phyloP scores from a whole-genome alignment of 2,888 invertebrate species.

The Drosophila engyochracea region DNA sequence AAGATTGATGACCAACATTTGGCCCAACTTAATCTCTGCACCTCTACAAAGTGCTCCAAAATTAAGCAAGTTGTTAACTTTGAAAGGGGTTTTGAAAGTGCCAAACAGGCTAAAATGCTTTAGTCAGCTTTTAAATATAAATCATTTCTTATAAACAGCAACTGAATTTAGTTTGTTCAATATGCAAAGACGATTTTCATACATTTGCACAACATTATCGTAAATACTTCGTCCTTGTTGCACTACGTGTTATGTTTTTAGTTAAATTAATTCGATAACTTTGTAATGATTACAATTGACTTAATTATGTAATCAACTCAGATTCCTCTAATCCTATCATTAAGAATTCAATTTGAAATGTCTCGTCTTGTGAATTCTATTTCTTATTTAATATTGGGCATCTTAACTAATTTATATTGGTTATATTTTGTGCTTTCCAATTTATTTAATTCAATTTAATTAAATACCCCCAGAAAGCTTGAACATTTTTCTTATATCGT shows the following conservation, averaged over 20 bases:
- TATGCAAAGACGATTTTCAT: neutral
- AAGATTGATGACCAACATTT: constrained; percentile 43
- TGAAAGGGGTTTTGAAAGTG: neutral
- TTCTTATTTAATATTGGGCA: neutral
- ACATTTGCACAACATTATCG: neutral
- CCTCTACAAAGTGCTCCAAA: constrained; percentile 3
- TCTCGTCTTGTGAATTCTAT: neutral
- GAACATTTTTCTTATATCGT: neutral
- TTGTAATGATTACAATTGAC: neutral
- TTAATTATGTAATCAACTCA: neutral
- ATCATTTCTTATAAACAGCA: neutral
- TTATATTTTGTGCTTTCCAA: neutral
- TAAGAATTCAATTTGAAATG: neutral
- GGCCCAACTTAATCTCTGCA: constrained; percentile 42
- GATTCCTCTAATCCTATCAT: neutral
- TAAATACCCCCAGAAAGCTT: neutral
- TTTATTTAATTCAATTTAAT: neutral
- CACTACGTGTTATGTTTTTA: too few species aligned
- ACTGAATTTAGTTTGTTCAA: neutral
- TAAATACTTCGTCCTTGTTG: neutral
- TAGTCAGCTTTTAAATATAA: neutral
- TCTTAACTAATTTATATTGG: too few species aligned
- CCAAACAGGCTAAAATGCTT: neutral
- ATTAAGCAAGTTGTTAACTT: constrained; percentile 22
- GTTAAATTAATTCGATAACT: neutral